Evolutionary conservation across 2,888 invertebrate species (phyloP).

Genomic region (Lasiommata megera): DNA sequence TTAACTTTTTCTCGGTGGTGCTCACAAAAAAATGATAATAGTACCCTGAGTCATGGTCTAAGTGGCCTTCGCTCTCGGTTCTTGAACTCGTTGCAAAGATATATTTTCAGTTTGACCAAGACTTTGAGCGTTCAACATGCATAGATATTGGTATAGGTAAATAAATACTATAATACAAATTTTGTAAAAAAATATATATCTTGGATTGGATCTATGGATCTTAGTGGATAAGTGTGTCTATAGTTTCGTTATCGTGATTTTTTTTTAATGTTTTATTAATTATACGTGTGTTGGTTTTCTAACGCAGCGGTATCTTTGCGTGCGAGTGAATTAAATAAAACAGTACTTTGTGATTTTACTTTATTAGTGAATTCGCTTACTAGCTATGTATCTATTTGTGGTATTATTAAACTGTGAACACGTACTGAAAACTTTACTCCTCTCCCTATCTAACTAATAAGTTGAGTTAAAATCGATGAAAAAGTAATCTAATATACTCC

Average conservation of each 20-base stretch:
- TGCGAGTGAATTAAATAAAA: not conserved
- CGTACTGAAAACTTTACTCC: too few relatives aligned
- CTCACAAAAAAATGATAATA: slow-evolving; percentile 61
- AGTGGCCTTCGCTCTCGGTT: slow-evolving; percentile 64
- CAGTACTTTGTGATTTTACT: not conserved
- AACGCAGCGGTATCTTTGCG: not conserved
- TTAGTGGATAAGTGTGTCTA: not conserved
- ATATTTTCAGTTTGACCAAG: slow-evolving; percentile 39
- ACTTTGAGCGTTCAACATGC: slow-evolving; percentile 50
- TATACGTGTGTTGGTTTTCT: not conserved
- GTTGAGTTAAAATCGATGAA: too few relatives aligned
- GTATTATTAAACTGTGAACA: too few relatives aligned
- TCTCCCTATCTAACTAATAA: too few relatives aligned
- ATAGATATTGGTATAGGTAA: slow-evolving; percentile 45
- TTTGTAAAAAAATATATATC: not conserved
- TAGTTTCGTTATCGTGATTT: too few relatives aligned
- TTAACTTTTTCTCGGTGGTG: slow-evolving; percentile 47
- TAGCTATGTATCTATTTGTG: too few relatives aligned
- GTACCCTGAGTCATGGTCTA: slow-evolving; percentile 60
- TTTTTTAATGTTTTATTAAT: not conserved
- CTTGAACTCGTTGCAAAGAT: slow-evolving; percentile 52
- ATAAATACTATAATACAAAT: not conserved
- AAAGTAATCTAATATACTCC: too few relatives aligned
- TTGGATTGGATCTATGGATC: not conserved
- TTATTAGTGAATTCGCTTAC: not conserved